A percentile compares a stretch with the other conserved stretches of the same genome.
These are phyloP conservation scores for Gobiocypris rarus DNA, from an alignment of 2,113 vertebrate genomes.

Conservation along the genomic window DNA sequence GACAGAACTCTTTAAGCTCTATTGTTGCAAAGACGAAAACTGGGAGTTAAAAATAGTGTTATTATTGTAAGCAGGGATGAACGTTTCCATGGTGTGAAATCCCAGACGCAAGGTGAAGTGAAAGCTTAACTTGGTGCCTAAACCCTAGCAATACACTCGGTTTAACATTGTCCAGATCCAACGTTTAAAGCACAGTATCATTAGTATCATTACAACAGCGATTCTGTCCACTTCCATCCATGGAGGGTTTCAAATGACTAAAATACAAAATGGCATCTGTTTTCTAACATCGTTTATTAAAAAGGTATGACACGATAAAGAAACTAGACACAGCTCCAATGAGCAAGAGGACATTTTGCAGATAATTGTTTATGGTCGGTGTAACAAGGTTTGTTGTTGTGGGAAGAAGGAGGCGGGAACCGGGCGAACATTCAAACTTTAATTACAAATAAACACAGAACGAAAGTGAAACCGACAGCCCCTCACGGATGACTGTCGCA, in stretches of 20 bases:
- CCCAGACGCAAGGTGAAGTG: slow-evolving; percentile 18
- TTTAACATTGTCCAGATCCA: background rate
- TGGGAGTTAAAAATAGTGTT: slow-evolving; percentile 2
- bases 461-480: no score
- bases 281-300: background rate
- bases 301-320: background rate
- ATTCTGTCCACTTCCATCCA: background rate
- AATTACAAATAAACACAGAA: no score
- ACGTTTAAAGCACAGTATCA: background rate
- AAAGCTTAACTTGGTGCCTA: background rate
- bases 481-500: no score
- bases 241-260: background rate
- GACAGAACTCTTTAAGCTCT: slow-evolving; percentile 2
- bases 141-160: background rate
- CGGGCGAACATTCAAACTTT: no score
- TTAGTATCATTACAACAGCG: background rate
- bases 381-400: no score
- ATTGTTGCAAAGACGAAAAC: background rate
- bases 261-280: background rate
- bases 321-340: background rate
- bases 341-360: background rate
- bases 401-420: no score
- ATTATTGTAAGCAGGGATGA: background rate
- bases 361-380: background rate
- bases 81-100: slow-evolving; percentile 13